Evolutionary conservation across 2,888 invertebrate genomes (phyloP), one percentile per base, ranked within the genome.

Genomic region (Ectropis crepuscularia): DNA sequence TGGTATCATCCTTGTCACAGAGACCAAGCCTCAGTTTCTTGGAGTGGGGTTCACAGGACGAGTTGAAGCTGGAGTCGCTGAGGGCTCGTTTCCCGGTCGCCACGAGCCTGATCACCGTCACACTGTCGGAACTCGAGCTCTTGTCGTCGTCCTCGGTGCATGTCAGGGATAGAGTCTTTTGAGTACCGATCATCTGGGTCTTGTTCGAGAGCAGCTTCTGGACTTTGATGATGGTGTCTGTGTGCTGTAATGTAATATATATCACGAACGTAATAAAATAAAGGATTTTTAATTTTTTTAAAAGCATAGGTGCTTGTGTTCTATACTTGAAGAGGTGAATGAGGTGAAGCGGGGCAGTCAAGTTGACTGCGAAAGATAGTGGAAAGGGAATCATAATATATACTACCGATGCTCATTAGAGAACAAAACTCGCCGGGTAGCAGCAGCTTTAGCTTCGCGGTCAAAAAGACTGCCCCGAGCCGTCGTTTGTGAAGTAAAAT

Each of bases 21-120:
- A 71, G 37, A 5, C 70, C 83, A 2, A 83, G 63, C 53, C 85
- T 77, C 8, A 86, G 53, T 70, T 84, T 90, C 72, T 92, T 92
- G 0, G 90, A 81, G 8, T 82, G 70, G 0, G 92, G 92, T 73
- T 91, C 89, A 63, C 80, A 79, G 0, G 89, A 86, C 62, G 89
- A 86, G 62, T 71, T 87, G 68, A 54, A 86, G 58, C 80, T 85
- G 0, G 41, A 51, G 68, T 84, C 79, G 38, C 88, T 90, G 1
- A 87, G 69, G 0, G 77, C 78, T 6, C 92, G 79, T 68, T 92
- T 92, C 6, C 77, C 80, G 0, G 81, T 79, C 0, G 85, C 82
- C 6, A 70, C 75, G 48, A 87, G 57, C 54, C 75, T 78, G 53
- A 86, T 68, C 0, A 86, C 79, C 0, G 85, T 80, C 1, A 85